phyloP scores from a whole-genome alignment of 2,113 vertebrate genomes.

The Melanostigma gelatinosum region DNA sequence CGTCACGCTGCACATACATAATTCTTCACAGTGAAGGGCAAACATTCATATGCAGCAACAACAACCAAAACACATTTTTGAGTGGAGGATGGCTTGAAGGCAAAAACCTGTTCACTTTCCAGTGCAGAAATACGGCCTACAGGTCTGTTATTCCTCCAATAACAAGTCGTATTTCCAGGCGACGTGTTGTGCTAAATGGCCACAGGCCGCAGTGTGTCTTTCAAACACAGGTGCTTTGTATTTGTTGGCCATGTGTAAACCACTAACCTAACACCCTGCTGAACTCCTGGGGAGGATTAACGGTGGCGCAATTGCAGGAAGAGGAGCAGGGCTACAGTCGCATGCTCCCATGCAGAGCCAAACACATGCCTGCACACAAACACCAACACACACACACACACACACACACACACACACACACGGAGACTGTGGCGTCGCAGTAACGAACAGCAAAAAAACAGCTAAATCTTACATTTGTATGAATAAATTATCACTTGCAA shows the following conservation, averaged over 20 bases:
- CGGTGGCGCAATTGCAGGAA: conserved; percentile 52
- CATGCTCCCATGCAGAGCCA: conserved; percentile 48
- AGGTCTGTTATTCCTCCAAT: conserved; percentile 7
- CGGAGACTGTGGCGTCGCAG: background rate
- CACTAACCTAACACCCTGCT: conserved; percentile 44
- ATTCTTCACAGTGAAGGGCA: conserved; percentile 9
- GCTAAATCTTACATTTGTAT: conserved; percentile 35
- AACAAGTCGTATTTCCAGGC: conserved; percentile 13
- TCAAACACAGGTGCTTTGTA: conserved; percentile 51
- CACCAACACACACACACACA: conserved; percentile 10
- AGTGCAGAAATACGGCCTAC: background rate
- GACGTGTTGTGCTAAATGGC: conserved; percentile 8
- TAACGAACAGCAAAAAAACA: conserved; percentile 14
- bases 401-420: conserved; percentile 16
- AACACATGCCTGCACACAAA: conserved; percentile 54
- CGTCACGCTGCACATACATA: background rate
- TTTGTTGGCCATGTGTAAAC: conserved; percentile 47
- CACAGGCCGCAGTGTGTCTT: conserved; percentile 3
- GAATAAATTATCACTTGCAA: conserved; percentile 59
- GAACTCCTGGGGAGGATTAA: conserved; percentile 60
- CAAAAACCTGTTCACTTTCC: background rate
- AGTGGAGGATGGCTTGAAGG: background rate
- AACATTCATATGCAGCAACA: background rate
- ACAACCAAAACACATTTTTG: conserved; percentile 1
- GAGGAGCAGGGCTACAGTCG: conserved; percentile 45